phyloP scores from a whole-genome alignment of 2,797 vertebrate species.

The Xenopus petersii region DNA sequence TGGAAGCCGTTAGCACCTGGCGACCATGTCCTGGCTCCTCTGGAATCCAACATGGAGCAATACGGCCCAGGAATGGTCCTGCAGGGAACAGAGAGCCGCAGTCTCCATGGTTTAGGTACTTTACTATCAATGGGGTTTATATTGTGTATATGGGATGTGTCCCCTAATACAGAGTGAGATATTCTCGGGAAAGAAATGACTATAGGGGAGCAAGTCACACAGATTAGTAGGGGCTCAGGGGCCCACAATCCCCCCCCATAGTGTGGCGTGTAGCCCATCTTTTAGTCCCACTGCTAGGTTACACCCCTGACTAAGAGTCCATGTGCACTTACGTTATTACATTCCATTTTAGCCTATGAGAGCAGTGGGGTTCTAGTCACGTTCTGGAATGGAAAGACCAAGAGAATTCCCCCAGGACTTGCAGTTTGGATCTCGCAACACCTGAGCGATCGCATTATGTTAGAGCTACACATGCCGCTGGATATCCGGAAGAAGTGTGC shows the following conservation, averaged over 20 bases:
- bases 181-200: no score
- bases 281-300: no score
- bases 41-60: conserved; percentile 49
- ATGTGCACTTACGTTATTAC: no score
- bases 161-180: no score
- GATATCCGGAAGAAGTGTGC: conserved; percentile 58
- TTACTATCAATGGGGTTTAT: not conserved
- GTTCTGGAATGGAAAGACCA: conserved; percentile 65
- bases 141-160: no score
- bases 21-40: conserved; percentile 60
- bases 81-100: conserved; percentile 49
- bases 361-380: conserved; percentile 55
- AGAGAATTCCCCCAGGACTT: conserved; percentile 51
- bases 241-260: no score
- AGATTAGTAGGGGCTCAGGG: no score
- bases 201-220: no score
- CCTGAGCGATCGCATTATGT: conserved; percentile 54
- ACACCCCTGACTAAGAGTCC: no score
- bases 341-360: conserved; percentile 37
- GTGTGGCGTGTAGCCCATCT: no score
- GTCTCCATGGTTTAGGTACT: conserved; percentile 51
- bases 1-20: conserved; percentile 53
- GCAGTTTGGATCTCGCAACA: conserved; percentile 53
- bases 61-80: conserved; percentile 64
- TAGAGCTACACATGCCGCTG: conserved; percentile 64